Percentiles rank a stretch among this genome's conserved stretches.
These are phyloP conservation scores for Bursaphelenchus mucronatus DNA, from an alignment of 1,140 invertebrate species.

Conservation along the genomic window DNA sequence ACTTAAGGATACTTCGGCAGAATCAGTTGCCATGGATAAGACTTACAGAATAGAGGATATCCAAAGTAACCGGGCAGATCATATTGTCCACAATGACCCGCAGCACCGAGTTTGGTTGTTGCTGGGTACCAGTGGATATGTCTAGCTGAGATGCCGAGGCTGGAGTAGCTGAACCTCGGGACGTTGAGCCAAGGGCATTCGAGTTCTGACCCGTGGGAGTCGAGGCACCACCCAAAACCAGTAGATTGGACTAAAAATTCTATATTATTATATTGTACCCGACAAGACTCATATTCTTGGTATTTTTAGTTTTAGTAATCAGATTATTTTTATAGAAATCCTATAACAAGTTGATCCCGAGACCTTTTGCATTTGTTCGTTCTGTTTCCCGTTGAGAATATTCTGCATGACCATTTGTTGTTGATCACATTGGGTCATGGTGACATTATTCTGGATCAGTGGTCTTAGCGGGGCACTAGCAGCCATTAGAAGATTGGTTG, in stretches of 20 bases:
- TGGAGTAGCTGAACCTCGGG: constrained; percentile 3
- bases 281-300: no score
- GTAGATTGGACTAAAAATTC: constrained; percentile 56
- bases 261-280: constrained; percentile 64
- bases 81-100: constrained; percentile 96
- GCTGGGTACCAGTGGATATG: constrained; percentile 51
- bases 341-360: background rate
- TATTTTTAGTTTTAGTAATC: no score
- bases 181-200: no score
- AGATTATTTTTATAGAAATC: background rate
- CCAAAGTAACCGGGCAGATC: constrained; percentile 93
- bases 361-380: background rate
- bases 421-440: no score
- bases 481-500: no score
- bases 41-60: constrained; percentile 82
- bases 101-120: constrained; percentile 70
- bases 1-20: background rate
- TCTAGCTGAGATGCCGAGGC: constrained; percentile 40
- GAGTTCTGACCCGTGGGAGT: constrained; percentile 69
- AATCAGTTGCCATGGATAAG: background rate
- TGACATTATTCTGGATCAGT: no score
- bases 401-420: no score
- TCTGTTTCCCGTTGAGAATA: background rate
- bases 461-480: no score
- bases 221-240: constrained; percentile 74